phyloP scores from a whole-genome alignment of 2,888 invertebrate genomes.

The Atethmia centrago region DNA sequence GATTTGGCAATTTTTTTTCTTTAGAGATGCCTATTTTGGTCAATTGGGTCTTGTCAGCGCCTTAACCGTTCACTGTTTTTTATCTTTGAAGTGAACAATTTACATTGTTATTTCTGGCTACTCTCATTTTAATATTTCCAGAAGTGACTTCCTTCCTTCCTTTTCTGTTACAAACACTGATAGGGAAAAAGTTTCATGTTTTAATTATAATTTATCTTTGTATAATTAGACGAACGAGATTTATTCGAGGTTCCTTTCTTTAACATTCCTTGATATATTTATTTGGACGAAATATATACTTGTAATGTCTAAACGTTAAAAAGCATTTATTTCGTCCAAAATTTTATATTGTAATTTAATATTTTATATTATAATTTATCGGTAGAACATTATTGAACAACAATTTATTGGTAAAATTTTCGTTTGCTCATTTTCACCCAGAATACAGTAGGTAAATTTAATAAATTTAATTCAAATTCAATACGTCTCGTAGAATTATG shows the following conservation, averaged over 20 bases:
- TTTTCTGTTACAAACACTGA: constrained; percentile 39
- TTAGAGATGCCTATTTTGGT: too few species aligned
- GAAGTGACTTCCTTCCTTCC: constrained; percentile 44
- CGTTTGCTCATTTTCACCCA: neutral
- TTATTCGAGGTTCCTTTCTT: constrained; percentile 38
- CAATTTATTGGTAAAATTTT: too few species aligned
- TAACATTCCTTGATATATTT: constrained; percentile 21
- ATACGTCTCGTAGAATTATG: neutral
- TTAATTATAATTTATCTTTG: constrained; percentile 45
- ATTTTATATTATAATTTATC: too few species aligned
- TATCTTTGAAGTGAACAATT: constrained; percentile 57
- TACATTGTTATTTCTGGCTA: constrained; percentile 36
- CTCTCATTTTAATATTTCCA: constrained; percentile 41
- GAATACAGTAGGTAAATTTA: neutral
- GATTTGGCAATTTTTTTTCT: too few species aligned
- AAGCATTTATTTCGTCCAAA: too few species aligned
- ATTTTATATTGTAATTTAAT: too few species aligned
- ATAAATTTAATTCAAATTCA: neutral
- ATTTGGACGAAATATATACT: constrained; percentile 22
- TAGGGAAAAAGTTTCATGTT: constrained; percentile 40
- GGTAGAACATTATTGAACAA: too few species aligned
- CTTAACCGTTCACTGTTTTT: constrained; percentile 58
- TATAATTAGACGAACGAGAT: constrained; percentile 33
- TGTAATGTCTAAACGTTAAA: neutral
- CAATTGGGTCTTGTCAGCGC: too few species aligned